These are phyloP conservation scores for Anoplolepis gracilipes DNA, from an alignment of 1,140 invertebrate genomes.

Conservation along the genomic window DNA sequence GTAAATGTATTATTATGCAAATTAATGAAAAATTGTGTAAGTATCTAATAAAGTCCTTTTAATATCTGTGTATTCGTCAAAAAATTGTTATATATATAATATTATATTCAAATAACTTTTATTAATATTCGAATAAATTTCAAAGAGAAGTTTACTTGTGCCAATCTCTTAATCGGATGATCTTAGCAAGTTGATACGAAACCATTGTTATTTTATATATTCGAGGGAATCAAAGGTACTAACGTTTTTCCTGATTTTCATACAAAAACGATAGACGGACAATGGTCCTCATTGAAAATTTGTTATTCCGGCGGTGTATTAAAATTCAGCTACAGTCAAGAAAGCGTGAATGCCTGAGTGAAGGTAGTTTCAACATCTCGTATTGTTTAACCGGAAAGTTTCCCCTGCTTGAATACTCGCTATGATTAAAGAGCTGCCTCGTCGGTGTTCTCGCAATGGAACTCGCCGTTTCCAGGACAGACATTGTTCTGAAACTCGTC, in stretches of 20 bases:
- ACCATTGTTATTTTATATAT: neutral
- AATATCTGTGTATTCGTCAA: neutral
- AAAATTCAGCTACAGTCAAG: slow-evolving; percentile 62
- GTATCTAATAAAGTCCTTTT: neutral
- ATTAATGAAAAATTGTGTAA: slow-evolving; percentile 24
- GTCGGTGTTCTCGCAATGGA: slow-evolving; percentile 70
- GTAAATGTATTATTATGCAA: neutral
- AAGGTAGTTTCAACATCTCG: slow-evolving; percentile 66
- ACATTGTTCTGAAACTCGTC: slow-evolving; percentile 67
- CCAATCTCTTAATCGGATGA: slow-evolving; percentile 22
- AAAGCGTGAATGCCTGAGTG: slow-evolving; percentile 39
- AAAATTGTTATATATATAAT: too few species aligned
- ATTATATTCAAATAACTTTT: too few species aligned
- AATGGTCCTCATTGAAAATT: slow-evolving; percentile 12
- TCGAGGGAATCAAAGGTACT: neutral
- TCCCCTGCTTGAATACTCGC: slow-evolving; percentile 50
- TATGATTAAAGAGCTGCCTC: slow-evolving; percentile 69
- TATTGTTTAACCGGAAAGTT: slow-evolving; percentile 70
- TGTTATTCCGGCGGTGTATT: slow-evolving; percentile 62
- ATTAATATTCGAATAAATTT: slow-evolving; percentile 4
- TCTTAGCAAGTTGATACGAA: slow-evolving; percentile 23
- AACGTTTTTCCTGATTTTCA: neutral
- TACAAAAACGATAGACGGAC: slow-evolving; percentile 34
- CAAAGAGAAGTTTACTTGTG: neutral
- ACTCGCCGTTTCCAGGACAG: slow-evolving; percentile 68